phyloP scores from a whole-genome alignment of 2,113 vertebrate species.

The Xiphophorus hellerii region DNA sequence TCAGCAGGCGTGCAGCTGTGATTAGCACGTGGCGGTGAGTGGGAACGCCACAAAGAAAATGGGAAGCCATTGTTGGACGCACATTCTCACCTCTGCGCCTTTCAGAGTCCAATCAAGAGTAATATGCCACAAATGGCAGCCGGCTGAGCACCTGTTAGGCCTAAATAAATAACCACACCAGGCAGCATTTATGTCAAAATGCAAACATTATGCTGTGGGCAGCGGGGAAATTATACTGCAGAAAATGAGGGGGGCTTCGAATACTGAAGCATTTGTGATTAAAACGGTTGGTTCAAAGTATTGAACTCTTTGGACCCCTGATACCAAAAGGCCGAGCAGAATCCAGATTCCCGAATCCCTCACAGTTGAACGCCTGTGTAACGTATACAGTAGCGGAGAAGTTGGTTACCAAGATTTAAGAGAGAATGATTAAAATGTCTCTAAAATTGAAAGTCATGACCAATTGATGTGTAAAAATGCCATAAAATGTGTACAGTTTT shows the following conservation, averaged over 20 bases:
- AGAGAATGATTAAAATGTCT: too few species aligned
- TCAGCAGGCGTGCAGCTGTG: neutral
- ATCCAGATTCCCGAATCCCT: neutral
- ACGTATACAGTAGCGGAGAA: too few species aligned
- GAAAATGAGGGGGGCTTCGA: neutral
- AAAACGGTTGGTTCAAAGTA: neutral
- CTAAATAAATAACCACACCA: neutral
- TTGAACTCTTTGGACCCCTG: neutral
- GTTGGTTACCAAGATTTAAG: neutral
- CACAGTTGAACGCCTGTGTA: neutral
- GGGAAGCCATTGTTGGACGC: neutral
- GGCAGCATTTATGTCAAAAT: slow-evolving; percentile 23
- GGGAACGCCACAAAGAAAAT: neutral
- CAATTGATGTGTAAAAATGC: too few species aligned
- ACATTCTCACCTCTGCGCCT: neutral
- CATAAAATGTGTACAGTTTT: too few species aligned
- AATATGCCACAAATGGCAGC: neutral
- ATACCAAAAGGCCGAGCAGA: neutral
- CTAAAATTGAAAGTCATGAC: too few species aligned
- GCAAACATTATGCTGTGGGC: neutral
- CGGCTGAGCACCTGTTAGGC: neutral
- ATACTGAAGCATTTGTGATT: neutral
- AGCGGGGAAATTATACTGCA: neutral
- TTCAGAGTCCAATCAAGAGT: neutral
- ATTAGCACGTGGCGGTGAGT: neutral